Conservation (phyloP, 2,888 invertebrate species). For the Pomacea canaliculata region DNA sequence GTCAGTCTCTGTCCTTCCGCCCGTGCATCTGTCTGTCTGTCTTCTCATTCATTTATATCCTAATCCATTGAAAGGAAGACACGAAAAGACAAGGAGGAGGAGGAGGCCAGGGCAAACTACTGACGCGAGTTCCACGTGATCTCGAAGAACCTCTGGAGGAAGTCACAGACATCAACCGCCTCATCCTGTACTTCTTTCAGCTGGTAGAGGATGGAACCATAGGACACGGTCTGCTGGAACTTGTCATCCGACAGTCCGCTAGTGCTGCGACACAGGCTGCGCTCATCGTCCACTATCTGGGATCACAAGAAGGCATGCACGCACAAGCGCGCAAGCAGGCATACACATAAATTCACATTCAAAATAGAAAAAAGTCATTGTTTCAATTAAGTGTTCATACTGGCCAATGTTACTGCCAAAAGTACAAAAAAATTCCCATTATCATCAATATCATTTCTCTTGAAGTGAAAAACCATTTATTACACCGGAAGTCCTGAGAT, state of each 20-base stretch:
- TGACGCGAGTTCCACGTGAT: slow-evolving; percentile 37
- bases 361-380: background rate
- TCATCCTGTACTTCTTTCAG: slow-evolving; percentile 34
- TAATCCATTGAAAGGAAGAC: too few species aligned
- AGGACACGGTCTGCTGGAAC: slow-evolving; percentile 27
- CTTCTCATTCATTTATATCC: too few species aligned
- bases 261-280: slow-evolving; percentile 21
- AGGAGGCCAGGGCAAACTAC: background rate
- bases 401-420: too few species aligned
- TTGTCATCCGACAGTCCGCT: slow-evolving; percentile 25
- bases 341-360: slow-evolving; percentile 1
- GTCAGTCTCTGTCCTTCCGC: too few species aligned
- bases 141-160: slow-evolving; percentile 32
- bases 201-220: slow-evolving; percentile 38
- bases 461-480: too few species aligned
- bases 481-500: too few species aligned
- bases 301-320: background rate
- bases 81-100: too few species aligned
- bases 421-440: too few species aligned
- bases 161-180: slow-evolving; percentile 30
- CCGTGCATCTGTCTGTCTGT: too few species aligned
- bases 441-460: too few species aligned
- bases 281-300: slow-evolving; percentile 29
- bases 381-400: too few species aligned
- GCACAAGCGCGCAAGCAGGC: background rate